Evolutionary conservation across 2,888 invertebrate genomes (phyloP).

Genomic region (Embidobia sp.): DNA sequence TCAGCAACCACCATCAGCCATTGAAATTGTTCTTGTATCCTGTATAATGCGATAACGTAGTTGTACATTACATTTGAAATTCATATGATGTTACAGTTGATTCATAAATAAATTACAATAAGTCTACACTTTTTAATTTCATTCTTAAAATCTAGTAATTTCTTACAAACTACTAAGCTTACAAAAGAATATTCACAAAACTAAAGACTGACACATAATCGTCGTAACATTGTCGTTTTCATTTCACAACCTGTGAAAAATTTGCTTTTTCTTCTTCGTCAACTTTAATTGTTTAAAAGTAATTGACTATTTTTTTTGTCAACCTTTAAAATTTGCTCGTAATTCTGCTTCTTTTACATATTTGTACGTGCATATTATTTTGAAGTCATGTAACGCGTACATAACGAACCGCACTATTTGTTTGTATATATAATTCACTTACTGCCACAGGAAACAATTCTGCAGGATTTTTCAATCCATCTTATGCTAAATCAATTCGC

Average conservation of each 20-base stretch:
- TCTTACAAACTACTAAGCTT: conserved; percentile 57
- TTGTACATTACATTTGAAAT: no score
- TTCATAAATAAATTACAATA: conserved; percentile 69
- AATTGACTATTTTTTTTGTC: conserved; percentile 48
- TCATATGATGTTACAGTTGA: conserved; percentile 40
- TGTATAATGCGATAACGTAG: conserved; percentile 15
- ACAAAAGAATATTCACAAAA: conserved; percentile 48
- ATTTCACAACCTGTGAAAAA: no score
- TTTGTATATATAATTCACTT: no score
- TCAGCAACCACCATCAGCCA: conserved; percentile 64
- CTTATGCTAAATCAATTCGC: no score
- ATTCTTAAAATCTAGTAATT: conserved; percentile 52
- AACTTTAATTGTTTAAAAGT: conserved; percentile 32
- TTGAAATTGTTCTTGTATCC: conserved; percentile 57
- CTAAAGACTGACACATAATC: conserved; percentile 18
- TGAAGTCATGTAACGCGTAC: conserved; percentile 9
- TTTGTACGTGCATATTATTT: conserved; percentile 17
- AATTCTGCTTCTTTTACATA: background rate
- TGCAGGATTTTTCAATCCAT: background rate
- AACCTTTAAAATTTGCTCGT: conserved; percentile 3
- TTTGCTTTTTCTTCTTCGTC: no score
- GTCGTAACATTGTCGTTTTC: background rate
- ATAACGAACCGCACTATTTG: conserved; percentile 4
- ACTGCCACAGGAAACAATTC: no score
- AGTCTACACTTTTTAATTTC: conserved; percentile 42